A percentile compares a stretch with the other conserved stretches of the same genome.
phyloP scores from a whole-genome alignment of 2,888 invertebrate genomes.

The Pelosia muscerda region DNA sequence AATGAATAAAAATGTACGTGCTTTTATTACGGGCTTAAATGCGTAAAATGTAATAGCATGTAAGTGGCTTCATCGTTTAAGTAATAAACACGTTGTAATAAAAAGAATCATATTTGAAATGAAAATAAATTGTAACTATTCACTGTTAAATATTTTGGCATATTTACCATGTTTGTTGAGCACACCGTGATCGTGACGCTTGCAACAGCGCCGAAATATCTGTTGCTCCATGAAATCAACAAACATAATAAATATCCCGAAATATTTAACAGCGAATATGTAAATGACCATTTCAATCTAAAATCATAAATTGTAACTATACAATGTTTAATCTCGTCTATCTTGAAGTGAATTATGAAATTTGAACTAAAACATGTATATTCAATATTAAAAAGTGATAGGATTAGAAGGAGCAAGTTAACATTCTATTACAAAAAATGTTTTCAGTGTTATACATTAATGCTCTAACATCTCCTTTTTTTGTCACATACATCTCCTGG shows the following conservation, averaged over 20 bases:
- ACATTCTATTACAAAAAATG: constrained; percentile 42
- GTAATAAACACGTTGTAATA: not conserved
- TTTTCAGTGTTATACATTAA: constrained; percentile 45
- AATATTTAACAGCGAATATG: no score
- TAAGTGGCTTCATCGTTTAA: not conserved
- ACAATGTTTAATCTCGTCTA: no score
- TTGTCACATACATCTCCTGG: constrained; percentile 52
- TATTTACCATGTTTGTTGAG: no score
- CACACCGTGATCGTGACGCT: no score
- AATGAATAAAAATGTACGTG: not conserved
- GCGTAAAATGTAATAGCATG: not conserved
- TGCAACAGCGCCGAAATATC: no score
- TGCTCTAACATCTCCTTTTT: constrained; percentile 31
- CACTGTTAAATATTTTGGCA: no score
- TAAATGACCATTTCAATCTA: no score
- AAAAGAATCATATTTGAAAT: not conserved
- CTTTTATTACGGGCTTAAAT: not conserved
- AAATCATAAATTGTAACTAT: constrained; percentile 32
- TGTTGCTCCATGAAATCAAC: no score
- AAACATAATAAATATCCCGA: no score
- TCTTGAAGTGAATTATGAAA: constrained; percentile 31
- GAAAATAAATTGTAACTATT: constrained; percentile 28
- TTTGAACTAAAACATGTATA: constrained; percentile 60
- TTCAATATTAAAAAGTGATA: constrained; percentile 73
- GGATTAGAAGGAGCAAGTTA: constrained; percentile 46